A percentile compares a stretch with the other conserved stretches of the same genome.
These are phyloP conservation scores for Sturnus vulgaris DNA, from an alignment of 2,113 vertebrate genomes.

Conservation along the genomic window DNA sequence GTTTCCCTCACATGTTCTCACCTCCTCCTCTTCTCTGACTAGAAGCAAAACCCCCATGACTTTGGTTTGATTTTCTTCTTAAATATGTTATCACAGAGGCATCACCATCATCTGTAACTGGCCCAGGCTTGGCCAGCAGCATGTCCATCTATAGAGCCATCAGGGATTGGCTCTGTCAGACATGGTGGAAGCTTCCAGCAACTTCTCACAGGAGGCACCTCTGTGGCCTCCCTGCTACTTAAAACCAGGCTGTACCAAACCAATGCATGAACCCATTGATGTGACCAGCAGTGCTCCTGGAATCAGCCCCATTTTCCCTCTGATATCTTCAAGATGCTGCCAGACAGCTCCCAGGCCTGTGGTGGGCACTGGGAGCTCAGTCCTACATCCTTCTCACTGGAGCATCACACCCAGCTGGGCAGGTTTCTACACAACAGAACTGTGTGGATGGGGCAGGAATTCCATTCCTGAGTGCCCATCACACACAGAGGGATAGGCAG, in stretches of 20 bases:
- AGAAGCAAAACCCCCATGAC: too few relatives aligned
- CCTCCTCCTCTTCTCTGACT: too few relatives aligned
- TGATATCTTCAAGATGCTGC: rapidly evolving
- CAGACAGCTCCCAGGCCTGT: not conserved
- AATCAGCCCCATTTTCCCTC: not conserved
- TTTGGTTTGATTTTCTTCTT: too few relatives aligned
- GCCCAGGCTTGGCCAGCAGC: too few relatives aligned
- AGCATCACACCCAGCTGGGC: not conserved
- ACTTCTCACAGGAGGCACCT: too few relatives aligned
- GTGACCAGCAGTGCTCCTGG: not conserved
- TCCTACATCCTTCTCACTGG: rapidly evolving
- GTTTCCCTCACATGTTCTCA: too few relatives aligned
- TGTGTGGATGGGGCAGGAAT: not conserved
- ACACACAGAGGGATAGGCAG: rapidly evolving
- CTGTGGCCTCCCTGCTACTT: too few relatives aligned
- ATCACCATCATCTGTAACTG: too few relatives aligned
- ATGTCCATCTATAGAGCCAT: too few relatives aligned
- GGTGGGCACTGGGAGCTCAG: not conserved
- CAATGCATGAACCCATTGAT: not conserved
- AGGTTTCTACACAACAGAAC: not conserved
- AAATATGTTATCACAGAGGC: too few relatives aligned
- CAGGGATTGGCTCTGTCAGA: too few relatives aligned
- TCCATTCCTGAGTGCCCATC: not conserved
- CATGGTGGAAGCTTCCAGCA: too few relatives aligned
- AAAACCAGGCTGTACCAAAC: not conserved